Evolutionary conservation across 2,888 invertebrate species (phyloP), one percentile per base, ranked within the genome.

Genomic region (Lithophane leautieri): DNA sequence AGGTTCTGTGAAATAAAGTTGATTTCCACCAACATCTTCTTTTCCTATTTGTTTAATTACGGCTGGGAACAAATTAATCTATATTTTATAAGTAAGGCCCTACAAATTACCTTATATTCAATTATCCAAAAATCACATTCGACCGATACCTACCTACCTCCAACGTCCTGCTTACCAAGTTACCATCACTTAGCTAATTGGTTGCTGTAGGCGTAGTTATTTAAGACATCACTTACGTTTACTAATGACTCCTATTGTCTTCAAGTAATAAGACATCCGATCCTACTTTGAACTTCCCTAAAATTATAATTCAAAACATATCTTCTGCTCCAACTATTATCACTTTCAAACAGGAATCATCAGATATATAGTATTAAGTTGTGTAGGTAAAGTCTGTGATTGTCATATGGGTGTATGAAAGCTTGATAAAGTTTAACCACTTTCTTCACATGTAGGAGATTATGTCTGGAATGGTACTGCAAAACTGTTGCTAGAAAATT

Each of bases 151-250:
- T 47, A 58, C 14, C n/a, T 47, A 56, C 40, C 58, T 58, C 58
- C 34, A 52, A 22, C 25, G n/a, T n/a, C 19, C 12, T 34, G 52
- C 58, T 47, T 44, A 54, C 65, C 28, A 69, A 47, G 52, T 47
- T 44, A 54, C 65, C 28, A 69, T 71, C 73, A 83, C 80, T 86
- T 85, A 80, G 73, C 74, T 73, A 86, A 85, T 83, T 83, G 66
- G 52, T 72, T 52, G 47, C 58, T 67, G 58, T 56, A 75, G 60
- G 62, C 69, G 22, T 66, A 65, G 40, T 22, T 22, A 60, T 69
- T 56, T 66, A 71, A 72, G 22, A 70, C 60, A 52, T 73, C 62
- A 52, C 52, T 67, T 70, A 47, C 56, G 34, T 47, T 60, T 42
- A 47, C 50, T 73, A 67, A 74, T 73, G 58, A 71, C 47, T 65